phyloP scores from a whole-genome alignment of 1,140 invertebrate genomes.

The Cydia pomonella region DNA sequence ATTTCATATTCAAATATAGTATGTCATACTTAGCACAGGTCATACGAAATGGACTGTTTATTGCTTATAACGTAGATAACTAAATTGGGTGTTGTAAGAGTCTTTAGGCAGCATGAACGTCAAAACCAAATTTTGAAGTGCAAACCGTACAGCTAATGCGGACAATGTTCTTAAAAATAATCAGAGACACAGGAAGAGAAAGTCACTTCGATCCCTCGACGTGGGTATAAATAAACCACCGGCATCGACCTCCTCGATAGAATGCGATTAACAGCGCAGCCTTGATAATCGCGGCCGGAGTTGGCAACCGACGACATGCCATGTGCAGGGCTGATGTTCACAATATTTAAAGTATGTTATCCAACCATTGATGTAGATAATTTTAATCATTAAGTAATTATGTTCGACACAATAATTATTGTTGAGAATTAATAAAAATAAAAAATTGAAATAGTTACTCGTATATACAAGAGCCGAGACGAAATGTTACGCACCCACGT shows the following conservation, averaged over 20 bases:
- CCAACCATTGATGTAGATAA: background rate
- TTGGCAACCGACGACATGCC: conserved; percentile 43
- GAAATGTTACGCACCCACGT: conserved; percentile 16
- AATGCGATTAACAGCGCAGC: conserved; percentile 60
- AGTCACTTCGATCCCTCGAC: background rate
- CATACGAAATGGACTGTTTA: too few relatives aligned
- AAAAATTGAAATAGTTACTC: too few relatives aligned
- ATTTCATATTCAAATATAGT: too few relatives aligned
- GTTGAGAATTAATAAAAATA: too few relatives aligned
- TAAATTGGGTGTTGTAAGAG: background rate
- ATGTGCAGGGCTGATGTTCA: conserved; percentile 56
- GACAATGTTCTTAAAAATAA: background rate
- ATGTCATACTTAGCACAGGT: too few relatives aligned
- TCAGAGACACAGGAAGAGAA: conserved; percentile 15
- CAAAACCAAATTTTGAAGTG: background rate
- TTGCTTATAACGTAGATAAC: too few relatives aligned
- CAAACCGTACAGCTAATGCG: background rate
- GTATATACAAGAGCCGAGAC: too few relatives aligned
- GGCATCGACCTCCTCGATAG: conserved; percentile 39
- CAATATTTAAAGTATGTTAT: background rate
- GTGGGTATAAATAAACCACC: conserved; percentile 28
- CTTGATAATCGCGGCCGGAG: conserved; percentile 66
- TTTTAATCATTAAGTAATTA: too few relatives aligned
- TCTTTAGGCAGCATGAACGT: background rate
- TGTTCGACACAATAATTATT: too few relatives aligned